These are phyloP conservation scores for Sprattus sprattus DNA, from an alignment of 2,113 vertebrate species.

Conservation along the genomic window DNA sequence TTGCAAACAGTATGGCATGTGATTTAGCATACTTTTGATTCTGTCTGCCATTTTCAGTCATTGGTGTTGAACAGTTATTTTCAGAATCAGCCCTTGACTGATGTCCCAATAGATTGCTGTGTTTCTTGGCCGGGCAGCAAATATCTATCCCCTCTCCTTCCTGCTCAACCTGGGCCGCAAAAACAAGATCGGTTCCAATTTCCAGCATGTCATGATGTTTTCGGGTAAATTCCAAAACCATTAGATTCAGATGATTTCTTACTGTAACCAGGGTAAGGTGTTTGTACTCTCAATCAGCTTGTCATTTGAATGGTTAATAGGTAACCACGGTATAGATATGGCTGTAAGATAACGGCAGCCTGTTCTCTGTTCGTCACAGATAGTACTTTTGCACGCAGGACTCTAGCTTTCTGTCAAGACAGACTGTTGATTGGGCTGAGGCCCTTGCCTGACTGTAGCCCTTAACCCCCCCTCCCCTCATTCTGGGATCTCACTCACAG, in stretches of 20 bases:
- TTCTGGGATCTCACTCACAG: conserved; percentile 59
- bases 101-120: conserved; percentile 80
- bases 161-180: conserved; percentile 92
- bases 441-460: not conserved
- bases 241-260: not conserved
- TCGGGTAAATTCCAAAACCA: conserved; percentile 73
- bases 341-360: not conserved
- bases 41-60: not conserved
- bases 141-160: conserved; percentile 96
- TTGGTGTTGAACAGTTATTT: not conserved
- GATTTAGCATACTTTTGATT: not conserved
- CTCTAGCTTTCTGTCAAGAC: not conserved
- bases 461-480: not conserved
- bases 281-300: not conserved
- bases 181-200: conserved; percentile 89
- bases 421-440: not conserved
- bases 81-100: conserved; percentile 71
- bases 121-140: conserved; percentile 92
- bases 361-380: not conserved
- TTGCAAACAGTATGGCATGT: not conserved
- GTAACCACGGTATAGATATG: not conserved
- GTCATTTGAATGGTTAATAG: not conserved
- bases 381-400: not conserved
- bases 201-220: conserved; percentile 99
- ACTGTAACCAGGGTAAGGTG: not conserved